Evolutionary conservation across 2,113 vertebrate species (phyloP), one percentile per base, ranked within the genome.

Genomic region (Eupsittula cactorum): DNA sequence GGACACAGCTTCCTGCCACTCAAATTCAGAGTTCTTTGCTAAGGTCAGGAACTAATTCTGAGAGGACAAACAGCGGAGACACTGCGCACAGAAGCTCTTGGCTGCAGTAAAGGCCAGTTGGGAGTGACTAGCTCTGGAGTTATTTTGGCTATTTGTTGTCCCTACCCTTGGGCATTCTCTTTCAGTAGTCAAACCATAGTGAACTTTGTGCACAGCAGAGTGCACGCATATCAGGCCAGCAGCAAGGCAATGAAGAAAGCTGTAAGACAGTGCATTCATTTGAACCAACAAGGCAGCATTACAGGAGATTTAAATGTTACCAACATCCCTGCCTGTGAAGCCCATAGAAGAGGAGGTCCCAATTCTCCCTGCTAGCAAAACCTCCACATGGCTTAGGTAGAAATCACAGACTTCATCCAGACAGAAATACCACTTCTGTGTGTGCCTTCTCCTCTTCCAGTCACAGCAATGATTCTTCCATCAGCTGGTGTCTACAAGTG

Each of bases 41-140:
- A 88, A 95, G 94, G 86, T 93, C 83, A 90, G 64, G 62, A 87
- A 49, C 1, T 16, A 82, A 29, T 33, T 50, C 46, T 67, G 60
- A 53, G 80, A 92, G 60, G 70, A 92, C 89, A 87, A 97, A 91
- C n/a, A 31, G 19, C 57, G 35, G 78, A 92, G 70, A 80, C 63
- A 87, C 35, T 42, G 78, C 62, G 37, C 39, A 87, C 37, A 33
- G 69, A 71, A 91, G 79, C 84, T 68, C 67, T 59, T 95, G 91
- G 91, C 91, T 84, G 70, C 84, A 76, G 57, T 74, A 94, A 92
- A 95, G 89, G 87, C 94, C 94, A 93, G 23, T 12, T 10, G 75
- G 53, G 57, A 93, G 37, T 93, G 75, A 90, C 82, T 83, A 50
- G 82, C 68, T 74, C 12, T 37, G 15, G n/a, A 96, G 71, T 67